A percentile compares a stretch with the other conserved stretches of the same genome.
phyloP scores from a whole-genome alignment of 2,113 vertebrate species.

The Anseranas semipalmata region DNA sequence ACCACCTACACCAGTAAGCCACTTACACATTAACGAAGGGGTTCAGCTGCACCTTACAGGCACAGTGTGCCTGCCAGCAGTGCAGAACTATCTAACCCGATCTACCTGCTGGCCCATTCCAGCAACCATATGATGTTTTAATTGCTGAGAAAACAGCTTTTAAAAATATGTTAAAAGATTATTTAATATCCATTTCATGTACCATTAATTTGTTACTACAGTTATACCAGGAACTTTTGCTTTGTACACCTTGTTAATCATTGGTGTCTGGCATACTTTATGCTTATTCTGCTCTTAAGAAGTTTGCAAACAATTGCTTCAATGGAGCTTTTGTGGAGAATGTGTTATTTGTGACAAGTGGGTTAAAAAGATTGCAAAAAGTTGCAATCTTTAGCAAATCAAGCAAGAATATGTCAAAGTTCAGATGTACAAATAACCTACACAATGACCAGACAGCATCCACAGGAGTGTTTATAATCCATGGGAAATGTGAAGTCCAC shows the following conservation, averaged over 20 bases:
- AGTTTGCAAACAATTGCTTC: not conserved
- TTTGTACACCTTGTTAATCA: not conserved
- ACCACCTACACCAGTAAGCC: not conserved
- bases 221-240: not conserved
- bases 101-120: not conserved
- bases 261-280: not conserved
- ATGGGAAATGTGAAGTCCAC: fast-evolving
- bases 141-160: not conserved
- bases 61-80: not conserved
- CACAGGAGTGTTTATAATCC: not conserved
- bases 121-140: not conserved
- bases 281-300: not conserved
- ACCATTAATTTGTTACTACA: not conserved
- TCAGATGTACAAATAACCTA: not conserved
- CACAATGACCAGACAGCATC: not conserved
- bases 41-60: not conserved
- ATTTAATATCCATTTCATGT: not conserved
- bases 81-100: not conserved
- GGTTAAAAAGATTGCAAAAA: not conserved
- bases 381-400: not conserved
- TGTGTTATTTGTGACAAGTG: not conserved
- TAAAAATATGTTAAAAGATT: not conserved
- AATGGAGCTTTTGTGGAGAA: not conserved
- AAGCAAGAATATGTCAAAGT: not conserved
- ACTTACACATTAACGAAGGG: not conserved